Percentiles rank a stretch among this genome's conserved stretches.
Conservation (phyloP, 2,113 vertebrate species). For the Paradoxurus hermaphroditus region DNA sequence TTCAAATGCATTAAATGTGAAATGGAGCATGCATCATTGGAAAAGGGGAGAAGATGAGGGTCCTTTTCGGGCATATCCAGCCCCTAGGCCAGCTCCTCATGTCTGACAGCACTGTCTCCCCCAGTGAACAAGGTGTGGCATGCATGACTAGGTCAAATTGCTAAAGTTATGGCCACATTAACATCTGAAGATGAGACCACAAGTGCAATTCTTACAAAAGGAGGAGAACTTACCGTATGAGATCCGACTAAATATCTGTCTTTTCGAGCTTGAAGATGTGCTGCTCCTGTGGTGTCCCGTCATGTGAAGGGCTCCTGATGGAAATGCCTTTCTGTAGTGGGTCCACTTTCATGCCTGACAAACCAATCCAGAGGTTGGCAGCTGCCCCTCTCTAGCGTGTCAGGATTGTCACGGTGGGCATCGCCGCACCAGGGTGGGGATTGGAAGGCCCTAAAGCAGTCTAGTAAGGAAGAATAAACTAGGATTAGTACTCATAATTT, state of each 20-base stretch:
- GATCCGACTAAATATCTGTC: neutral
- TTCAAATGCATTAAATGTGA: neutral
- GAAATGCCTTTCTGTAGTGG: neutral
- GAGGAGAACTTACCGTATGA: neutral
- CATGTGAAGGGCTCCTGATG: neutral
- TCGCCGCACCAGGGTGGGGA: too few species aligned
- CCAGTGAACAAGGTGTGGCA: neutral
- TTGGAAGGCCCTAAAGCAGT: neutral
- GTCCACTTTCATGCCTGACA: neutral
- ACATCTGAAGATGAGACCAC: neutral
- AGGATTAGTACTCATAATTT: neutral
- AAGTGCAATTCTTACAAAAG: neutral
- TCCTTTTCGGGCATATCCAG: neutral
- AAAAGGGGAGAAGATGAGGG: neutral
- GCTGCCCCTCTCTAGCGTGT: neutral
- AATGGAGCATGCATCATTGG: neutral
- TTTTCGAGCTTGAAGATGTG: neutral
- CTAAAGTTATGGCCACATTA: neutral
- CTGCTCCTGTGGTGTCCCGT: neutral
- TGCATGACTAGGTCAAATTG: neutral
- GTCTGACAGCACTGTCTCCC: neutral
- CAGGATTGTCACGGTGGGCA: neutral
- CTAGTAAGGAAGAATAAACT: neutral
- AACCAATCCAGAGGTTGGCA: neutral
- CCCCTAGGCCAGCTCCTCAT: neutral